A percentile compares a stretch with the other conserved stretches of the same genome.
Conservation (phyloP, 1,140 invertebrate genomes). For the Gryon sp. region DNA sequence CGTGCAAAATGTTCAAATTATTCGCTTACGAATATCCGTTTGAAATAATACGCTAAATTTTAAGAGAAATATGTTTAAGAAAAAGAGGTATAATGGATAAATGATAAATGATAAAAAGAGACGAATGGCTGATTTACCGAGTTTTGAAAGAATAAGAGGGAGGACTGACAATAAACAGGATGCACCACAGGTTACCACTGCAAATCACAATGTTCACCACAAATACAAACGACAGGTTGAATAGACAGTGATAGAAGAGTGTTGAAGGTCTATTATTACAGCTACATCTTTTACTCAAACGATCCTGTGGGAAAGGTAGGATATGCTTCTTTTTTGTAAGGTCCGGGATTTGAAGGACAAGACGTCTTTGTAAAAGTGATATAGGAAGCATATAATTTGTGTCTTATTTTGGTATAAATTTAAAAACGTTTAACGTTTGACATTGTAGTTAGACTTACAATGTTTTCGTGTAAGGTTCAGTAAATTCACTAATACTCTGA, state of each 20-base stretch:
- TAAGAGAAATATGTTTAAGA: slow-evolving; percentile 17
- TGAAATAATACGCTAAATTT: slow-evolving; percentile 19
- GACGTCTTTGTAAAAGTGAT: slow-evolving; percentile 15
- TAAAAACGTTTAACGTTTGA: too few species aligned
- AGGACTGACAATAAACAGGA: slow-evolving; percentile 71
- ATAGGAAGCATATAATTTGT: not conserved
- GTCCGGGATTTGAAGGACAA: slow-evolving; percentile 36
- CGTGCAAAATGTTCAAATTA: slow-evolving; percentile 57
- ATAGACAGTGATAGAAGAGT: slow-evolving; percentile 70
- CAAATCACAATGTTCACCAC: slow-evolving; percentile 74
- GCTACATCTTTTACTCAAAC: slow-evolving; percentile 57
- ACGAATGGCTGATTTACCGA: not conserved
- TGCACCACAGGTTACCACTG: slow-evolving; percentile 72
- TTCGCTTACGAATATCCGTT: slow-evolving; percentile 66
- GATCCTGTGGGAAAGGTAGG: slow-evolving; percentile 67
- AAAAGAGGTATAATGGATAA: not conserved
- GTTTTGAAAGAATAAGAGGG: slow-evolving; percentile 19
- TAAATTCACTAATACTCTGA: too few species aligned
- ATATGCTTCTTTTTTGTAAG: slow-evolving; percentile 11
- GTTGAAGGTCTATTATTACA: slow-evolving; percentile 68
- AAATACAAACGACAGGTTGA: slow-evolving; percentile 71
- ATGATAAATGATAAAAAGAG: slow-evolving; percentile 16
- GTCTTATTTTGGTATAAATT: too few species aligned
- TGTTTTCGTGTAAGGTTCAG: too few species aligned
- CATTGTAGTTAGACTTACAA: too few species aligned